phyloP scores from a whole-genome alignment of 2,113 vertebrate genomes.

The Pygoscelis adeliae region DNA sequence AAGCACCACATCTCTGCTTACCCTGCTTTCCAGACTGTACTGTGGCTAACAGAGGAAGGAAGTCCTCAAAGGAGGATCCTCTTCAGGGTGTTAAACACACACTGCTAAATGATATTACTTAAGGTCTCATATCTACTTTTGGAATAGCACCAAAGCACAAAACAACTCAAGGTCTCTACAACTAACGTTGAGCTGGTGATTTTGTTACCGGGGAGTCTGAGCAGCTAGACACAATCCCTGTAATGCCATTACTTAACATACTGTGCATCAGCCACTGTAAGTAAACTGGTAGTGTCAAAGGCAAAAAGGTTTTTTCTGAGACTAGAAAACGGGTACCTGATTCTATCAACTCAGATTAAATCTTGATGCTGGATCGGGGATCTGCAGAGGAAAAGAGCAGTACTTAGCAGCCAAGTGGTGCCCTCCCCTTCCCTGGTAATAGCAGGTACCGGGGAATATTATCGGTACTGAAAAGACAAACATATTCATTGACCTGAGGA shows the following conservation, averaged over 20 bases:
- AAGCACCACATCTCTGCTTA: not conserved
- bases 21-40: not conserved
- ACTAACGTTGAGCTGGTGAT: not conserved
- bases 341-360: not conserved
- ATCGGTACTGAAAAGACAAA: not conserved
- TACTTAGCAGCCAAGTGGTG: not conserved
- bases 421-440: not conserved
- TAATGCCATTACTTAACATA: no score
- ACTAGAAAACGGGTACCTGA: not conserved
- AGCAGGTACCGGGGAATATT: not conserved
- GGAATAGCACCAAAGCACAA: not conserved
- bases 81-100: not conserved
- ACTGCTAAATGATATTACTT: not conserved
- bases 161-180: not conserved
- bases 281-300: not conserved
- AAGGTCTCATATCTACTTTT: not conserved
- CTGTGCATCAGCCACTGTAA: not conserved
- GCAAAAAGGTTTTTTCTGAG: not conserved
- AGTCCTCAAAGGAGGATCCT: not conserved
- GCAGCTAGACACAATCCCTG: not conserved
- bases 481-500: not conserved
- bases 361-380: rapidly evolving
- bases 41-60: not conserved
- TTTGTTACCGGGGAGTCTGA: not conserved
- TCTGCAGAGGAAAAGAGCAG: not conserved